Percentiles rank a stretch among this genome's conserved stretches.
phyloP scores from a whole-genome alignment of 1,140 invertebrate genomes.

The Cataglyphis hispanica region DNA sequence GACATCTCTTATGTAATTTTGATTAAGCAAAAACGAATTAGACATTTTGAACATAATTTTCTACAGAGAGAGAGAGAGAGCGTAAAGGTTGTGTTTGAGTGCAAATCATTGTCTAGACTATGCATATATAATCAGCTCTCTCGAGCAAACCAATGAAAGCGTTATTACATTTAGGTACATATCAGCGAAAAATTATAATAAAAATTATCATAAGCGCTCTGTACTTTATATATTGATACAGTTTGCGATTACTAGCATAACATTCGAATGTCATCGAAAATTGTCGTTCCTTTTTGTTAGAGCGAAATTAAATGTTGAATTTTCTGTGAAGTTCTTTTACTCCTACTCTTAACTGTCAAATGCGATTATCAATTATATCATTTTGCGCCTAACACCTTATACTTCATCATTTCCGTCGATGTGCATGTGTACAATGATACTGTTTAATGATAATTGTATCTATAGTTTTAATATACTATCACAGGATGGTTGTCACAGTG shows the following conservation, averaged over 20 bases:
- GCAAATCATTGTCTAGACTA: slow-evolving; percentile 69
- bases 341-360: slow-evolving; percentile 25
- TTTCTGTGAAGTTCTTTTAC: slow-evolving; percentile 39
- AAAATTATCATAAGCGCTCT: slow-evolving; percentile 47
- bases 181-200: slow-evolving; percentile 79
- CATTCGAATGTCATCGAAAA: slow-evolving; percentile 28
- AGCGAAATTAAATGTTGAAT: slow-evolving; percentile 53
- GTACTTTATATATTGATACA: slow-evolving; percentile 64
- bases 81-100: slow-evolving; percentile 78
- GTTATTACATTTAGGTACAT: slow-evolving; percentile 64
- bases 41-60: slow-evolving; percentile 64
- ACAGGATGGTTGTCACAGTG: slow-evolving; percentile 69
- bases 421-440: slow-evolving; percentile 68
- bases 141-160: background rate
- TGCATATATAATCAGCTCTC: slow-evolving; percentile 66
- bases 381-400: background rate
- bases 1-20: slow-evolving; percentile 64
- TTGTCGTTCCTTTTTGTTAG: slow-evolving; percentile 37
- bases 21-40: slow-evolving; percentile 69
- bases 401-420: background rate
- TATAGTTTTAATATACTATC: slow-evolving; percentile 72
- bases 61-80: slow-evolving; percentile 60
- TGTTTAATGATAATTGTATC: slow-evolving; percentile 55
- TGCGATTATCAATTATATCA: background rate
- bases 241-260: slow-evolving; percentile 63